Conservation (phyloP, 1,140 invertebrate genomes). For the Phymorhynchus buccinoides region DNA sequence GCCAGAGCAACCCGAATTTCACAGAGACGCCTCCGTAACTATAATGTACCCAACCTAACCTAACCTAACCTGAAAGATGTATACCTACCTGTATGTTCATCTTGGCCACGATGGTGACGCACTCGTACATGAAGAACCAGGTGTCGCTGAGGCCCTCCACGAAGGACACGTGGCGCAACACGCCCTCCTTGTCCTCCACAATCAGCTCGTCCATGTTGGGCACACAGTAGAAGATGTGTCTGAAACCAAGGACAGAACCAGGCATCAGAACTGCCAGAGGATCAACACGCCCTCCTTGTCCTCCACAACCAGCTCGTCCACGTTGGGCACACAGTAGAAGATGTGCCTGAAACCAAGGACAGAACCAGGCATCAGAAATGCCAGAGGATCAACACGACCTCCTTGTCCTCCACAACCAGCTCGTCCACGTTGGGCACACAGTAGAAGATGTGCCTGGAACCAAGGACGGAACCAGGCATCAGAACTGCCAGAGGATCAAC, state of each 20-base stretch:
- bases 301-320: neutral
- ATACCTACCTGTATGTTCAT: conserved; percentile 34
- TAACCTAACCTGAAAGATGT: too few relatives aligned
- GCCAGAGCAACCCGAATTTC: too few relatives aligned
- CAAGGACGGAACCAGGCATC: too few relatives aligned
- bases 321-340: conserved; percentile 31
- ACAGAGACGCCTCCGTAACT: too few relatives aligned
- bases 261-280: neutral
- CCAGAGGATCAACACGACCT: neutral
- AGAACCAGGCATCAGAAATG: too few relatives aligned
- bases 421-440: conserved; percentile 29
- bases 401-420: neutral
- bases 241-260: neutral
- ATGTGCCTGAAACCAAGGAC: conserved; percentile 37
- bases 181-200: neutral
- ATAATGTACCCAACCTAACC: too few relatives aligned
- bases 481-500: too few relatives aligned
- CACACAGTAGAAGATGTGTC: conserved; percentile 35
- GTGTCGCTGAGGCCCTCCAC: conserved; percentile 28
- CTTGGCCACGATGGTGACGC: conserved; percentile 11
- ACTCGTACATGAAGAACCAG: conserved; percentile 35
- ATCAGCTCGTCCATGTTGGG: conserved; percentile 27
- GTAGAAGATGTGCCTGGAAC: conserved; percentile 36
- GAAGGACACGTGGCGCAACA: conserved; percentile 14
- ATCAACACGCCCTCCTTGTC: neutral